Percentiles rank a stretch among this genome's conserved stretches.
These are phyloP conservation scores for Sceloporus undulatus DNA, from an alignment of 2,113 vertebrate genomes.

Conservation along the genomic window DNA sequence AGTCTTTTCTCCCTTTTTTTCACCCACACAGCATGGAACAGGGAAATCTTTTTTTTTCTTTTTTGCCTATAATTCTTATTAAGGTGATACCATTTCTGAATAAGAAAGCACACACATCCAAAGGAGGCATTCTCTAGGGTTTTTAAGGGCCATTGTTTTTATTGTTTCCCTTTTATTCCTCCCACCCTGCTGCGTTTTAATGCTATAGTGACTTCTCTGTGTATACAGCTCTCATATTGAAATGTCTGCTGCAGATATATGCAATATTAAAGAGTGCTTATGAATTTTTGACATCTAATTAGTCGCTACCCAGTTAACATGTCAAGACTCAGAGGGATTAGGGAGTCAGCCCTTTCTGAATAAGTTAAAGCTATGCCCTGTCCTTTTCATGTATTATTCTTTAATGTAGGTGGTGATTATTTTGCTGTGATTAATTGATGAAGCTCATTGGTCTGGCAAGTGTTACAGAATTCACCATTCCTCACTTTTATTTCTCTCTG, in stretches of 20 bases:
- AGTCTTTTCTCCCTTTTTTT: slow-evolving; percentile 78
- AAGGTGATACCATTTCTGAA: slow-evolving; percentile 88
- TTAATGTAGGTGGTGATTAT: slow-evolving; percentile 97
- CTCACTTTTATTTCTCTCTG: slow-evolving; percentile 78
- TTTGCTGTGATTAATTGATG: slow-evolving; percentile 99
- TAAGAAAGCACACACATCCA: slow-evolving; percentile 85
- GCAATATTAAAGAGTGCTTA: slow-evolving; percentile 99
- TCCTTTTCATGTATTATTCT: slow-evolving; percentile 94
- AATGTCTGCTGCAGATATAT: slow-evolving; percentile 98
- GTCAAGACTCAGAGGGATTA: slow-evolving; percentile 93
- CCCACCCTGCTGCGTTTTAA: slow-evolving; percentile 85
- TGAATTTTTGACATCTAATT: slow-evolving; percentile 99
- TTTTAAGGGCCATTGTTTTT: slow-evolving; percentile 91
- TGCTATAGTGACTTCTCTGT: slow-evolving; percentile 91
- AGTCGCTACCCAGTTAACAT: slow-evolving; percentile 98
- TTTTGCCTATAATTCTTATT: slow-evolving; percentile 86
- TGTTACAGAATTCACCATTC: slow-evolving; percentile 79
- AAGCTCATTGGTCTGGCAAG: slow-evolving; percentile 86
- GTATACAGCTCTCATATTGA: slow-evolving; percentile 97
- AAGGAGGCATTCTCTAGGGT: slow-evolving; percentile 85
- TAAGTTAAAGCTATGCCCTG: slow-evolving; percentile 88
- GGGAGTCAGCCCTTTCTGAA: slow-evolving; percentile 92
- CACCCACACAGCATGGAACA: slow-evolving; percentile 76
- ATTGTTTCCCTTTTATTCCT: slow-evolving; percentile 86
- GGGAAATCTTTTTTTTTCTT: slow-evolving; percentile 55